phyloP scores from a whole-genome alignment of 2,113 vertebrate genomes.

The Corydoras maculifer region DNA sequence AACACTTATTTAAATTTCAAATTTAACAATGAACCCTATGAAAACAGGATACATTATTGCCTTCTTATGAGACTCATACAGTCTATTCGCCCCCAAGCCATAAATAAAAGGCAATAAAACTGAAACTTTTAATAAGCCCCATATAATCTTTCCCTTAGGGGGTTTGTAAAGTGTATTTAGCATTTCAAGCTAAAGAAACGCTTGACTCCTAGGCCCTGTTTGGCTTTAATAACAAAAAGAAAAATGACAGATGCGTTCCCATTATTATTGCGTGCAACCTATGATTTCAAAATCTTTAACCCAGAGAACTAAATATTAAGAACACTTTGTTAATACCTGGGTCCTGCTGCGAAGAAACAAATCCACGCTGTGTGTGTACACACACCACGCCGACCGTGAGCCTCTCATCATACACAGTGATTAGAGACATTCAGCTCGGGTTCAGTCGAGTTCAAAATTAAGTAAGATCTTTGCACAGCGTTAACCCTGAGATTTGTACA shows the following conservation, averaged over 20 bases:
- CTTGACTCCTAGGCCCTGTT: conserved; percentile 37
- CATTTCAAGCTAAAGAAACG: conserved; percentile 49
- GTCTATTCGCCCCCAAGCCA: conserved; percentile 56
- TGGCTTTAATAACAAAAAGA: conserved; percentile 50
- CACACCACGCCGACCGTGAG: no score
- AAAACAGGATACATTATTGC: conserved; percentile 54
- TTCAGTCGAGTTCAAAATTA: no score
- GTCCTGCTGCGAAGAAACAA: no score
- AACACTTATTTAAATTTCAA: conserved; percentile 49
- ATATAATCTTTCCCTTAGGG: conserved; percentile 49
- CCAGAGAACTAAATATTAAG: conserved; percentile 24
- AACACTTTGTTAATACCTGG: no score
- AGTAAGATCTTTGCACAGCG: no score
- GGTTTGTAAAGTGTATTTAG: conserved; percentile 55
- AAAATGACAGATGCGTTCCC: conserved; percentile 51
- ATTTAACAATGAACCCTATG: conserved; percentile 48
- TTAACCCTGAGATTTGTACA: no score
- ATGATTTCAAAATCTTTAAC: conserved; percentile 28
- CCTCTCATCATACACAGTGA: no score
- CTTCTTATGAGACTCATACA: conserved; percentile 50
- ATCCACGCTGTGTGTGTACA: no score
- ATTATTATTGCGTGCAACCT: conserved; percentile 28
- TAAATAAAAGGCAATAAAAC: conserved; percentile 67
- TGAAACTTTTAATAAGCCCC: conserved; percentile 67
- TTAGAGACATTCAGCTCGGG: no score